Evolutionary conservation across 1,140 invertebrate species (phyloP).

Genomic region (Linepithema humile): DNA sequence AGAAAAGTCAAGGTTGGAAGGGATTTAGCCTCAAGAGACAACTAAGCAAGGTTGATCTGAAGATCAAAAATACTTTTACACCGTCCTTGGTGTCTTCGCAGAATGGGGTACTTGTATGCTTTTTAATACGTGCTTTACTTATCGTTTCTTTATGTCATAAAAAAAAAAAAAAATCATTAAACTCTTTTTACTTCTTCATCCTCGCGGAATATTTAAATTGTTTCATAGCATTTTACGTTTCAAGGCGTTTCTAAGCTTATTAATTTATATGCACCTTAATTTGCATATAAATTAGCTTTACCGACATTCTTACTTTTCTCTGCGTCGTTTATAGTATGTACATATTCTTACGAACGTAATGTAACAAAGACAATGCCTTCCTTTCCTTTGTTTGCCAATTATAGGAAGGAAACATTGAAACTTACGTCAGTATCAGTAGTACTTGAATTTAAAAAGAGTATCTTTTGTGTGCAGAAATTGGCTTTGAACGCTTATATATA

Average conservation of each 20-base stretch:
- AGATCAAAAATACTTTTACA: slow-evolving; percentile 89
- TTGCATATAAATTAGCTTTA: neutral
- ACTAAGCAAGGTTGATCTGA: slow-evolving; percentile 91
- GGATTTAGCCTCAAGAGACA: slow-evolving; percentile 92
- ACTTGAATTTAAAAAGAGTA: neutral
- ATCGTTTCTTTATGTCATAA: neutral
- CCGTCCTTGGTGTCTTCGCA: slow-evolving; percentile 80
- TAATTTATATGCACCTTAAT: neutral
- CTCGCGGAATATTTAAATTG: neutral
- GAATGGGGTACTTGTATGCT: slow-evolving; percentile 82
- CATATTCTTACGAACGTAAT: neutral
- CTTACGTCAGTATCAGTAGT: neutral
- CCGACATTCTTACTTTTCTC: neutral
- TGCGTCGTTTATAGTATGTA: neutral
- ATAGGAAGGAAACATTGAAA: neutral
- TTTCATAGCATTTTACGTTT: slow-evolving; percentile 9
- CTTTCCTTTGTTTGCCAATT: neutral
- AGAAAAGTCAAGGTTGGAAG: slow-evolving; percentile 85
- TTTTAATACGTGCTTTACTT: slow-evolving; percentile 63
- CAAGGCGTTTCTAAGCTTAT: no score
- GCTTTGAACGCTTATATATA: neutral
- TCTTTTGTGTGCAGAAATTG: neutral
- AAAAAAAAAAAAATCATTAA: neutral
- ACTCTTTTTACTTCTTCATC: neutral
- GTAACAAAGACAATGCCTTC: neutral